Base-by-base conservation (phyloP, 2,113 vertebrate genomes). In the Anthoscopus minutus region DNA sequence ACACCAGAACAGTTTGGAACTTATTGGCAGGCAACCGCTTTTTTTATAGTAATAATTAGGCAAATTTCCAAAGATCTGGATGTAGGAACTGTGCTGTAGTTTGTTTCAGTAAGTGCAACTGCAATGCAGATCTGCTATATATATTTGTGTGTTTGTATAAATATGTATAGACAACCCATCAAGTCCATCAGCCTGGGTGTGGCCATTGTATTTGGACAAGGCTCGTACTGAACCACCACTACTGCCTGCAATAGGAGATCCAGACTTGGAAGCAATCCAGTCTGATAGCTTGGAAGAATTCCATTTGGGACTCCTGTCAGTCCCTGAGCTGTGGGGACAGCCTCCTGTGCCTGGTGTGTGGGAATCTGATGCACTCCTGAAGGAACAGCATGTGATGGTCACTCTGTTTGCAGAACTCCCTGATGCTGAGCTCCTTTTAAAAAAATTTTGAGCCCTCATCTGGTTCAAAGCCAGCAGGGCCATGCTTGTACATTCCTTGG, bases 111-210 rank as follows among this genome's bases (percentile, higher is more conserved):
- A 79, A 24, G 35, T 31, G 31, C 56, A 12, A 5, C 11, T 35
- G 22, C 28, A 9, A 0, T 30, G 5, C 3, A 9, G 24, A 3
- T 35, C 3, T 30, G 1, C 38, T 15, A 2, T 4, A 8, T 25
- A 0, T 66, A 1, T 72, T 4, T 50, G 0, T 30, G 4, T 37
- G 4, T 48, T n/a, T n/a, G 7, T 21, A 20, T 16, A 33, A 38
- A 5, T 56, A 0, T 18, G 7, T 9, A 25, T 19, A 20, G 38
- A 13, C 28, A 93, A 72, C 16, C 51, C 53, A 22, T 37, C 9
- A 2, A 5, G 11, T 44, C 9, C 5, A 0, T 19, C 1, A 7
- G 18, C 54, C 54, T 44, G 18, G 57, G 27, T 30, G 51, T 27
- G 23, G 1, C 37, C 37, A 3, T 47, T 79, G n/a, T 28, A 84